Base-by-base conservation (phyloP, 2,113 vertebrate species). In the Coryphaenoides rupestris region DNA sequence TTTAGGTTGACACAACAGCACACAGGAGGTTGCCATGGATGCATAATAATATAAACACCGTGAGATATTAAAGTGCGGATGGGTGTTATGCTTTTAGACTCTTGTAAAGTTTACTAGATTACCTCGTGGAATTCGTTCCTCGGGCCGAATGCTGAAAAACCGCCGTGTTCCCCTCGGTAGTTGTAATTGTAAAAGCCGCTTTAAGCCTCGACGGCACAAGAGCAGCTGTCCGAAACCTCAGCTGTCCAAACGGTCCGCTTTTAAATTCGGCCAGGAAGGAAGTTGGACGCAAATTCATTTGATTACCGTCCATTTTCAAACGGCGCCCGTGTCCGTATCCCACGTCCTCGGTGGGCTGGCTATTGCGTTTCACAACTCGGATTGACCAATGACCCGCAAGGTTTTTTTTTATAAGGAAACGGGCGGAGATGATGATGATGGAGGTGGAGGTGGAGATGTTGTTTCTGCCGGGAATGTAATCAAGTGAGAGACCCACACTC, bases 181-280 rank as follows among this genome's bases (percentile, higher is more conserved):
- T 17, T 28, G n/a, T n/a, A n/a, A 7, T 58, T 9, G 0, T 6
- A 66, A n/a, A 60, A 46, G 28, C 23, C 23, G n/a, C n/a, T 62
- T 53, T 28, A 55, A 78, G 28, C 23, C 62, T 63, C n/a, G 49
- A 61, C 21, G 49, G 62, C 54, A 60, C 66, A 57, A 22, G 24
- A 49, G 49, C 72, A 74, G 65, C 72, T 72, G 75, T 61, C 69
- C 73, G 69, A 78, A 71, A 77, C 66, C 58, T 24, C 55, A 65
- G 65, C 66, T 59, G 19, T 22, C 28, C 59, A 66, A 62, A 28
- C 45, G n/a, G 1, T 22, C 14, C 13, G 3, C 14, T 13, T 58
- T 69, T 75, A 46, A 65, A 33, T 62, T 52, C 21, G 3, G 16
- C 40, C 67, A 70, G 65, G 40, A n/a, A n/a, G n/a, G n/a, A 72